phyloP scores from a whole-genome alignment of 2,113 vertebrate genomes.

The Halichoeres trimaculatus region DNA sequence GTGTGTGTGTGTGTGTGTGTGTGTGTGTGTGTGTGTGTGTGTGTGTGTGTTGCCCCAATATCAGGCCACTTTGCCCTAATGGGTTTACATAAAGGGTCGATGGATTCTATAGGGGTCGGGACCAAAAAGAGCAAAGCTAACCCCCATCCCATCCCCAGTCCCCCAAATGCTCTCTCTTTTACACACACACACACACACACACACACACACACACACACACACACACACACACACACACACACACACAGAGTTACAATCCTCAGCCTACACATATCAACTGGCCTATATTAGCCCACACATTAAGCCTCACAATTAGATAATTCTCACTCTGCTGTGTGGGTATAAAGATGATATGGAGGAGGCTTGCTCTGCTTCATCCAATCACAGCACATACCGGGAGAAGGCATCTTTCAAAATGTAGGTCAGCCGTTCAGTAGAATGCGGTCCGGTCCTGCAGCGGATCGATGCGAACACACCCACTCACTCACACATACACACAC shows the following conservation, averaged over 20 bases:
- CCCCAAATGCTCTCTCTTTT: not conserved
- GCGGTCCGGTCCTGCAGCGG: constrained; percentile 64
- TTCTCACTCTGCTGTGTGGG: constrained; percentile 41
- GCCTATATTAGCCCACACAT: constrained; percentile 47
- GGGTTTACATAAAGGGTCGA: constrained; percentile 77
- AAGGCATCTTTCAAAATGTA: constrained; percentile 69
- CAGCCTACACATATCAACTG: constrained; percentile 1
- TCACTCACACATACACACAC: constrained; percentile 13
- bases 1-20: constrained; percentile 1
- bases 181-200: not conserved
- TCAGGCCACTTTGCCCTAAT: constrained; percentile 67
- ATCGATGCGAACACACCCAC: constrained; percentile 75
- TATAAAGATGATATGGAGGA: constrained; percentile 40
- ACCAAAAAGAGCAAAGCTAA: constrained; percentile 64
- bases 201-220: no score
- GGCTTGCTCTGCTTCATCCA: constrained; percentile 56
- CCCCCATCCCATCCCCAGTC: not conserved
- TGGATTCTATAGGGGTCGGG: constrained; percentile 60
- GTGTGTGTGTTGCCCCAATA: constrained; percentile 18
- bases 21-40: not conserved
- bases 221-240: no score
- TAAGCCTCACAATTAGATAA: constrained; percentile 22
- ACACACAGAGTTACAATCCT: not conserved
- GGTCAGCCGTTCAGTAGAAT: constrained; percentile 68
- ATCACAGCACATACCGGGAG: constrained; percentile 49